Percentiles rank a stretch among this genome's conserved stretches.
phyloP scores from a whole-genome alignment of 2,888 invertebrate genomes.

The Oligia latruncula region DNA sequence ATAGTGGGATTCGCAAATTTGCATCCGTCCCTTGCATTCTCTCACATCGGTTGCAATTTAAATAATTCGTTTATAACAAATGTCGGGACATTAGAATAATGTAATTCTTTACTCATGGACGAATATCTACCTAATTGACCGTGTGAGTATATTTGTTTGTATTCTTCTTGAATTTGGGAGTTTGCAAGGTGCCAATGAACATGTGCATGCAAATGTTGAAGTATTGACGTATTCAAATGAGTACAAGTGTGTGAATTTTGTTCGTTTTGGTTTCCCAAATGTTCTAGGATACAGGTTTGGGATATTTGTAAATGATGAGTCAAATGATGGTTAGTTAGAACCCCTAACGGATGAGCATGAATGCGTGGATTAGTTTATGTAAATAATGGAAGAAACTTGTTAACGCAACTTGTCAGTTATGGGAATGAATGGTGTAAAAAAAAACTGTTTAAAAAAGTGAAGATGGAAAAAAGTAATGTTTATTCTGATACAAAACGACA shows the following conservation, averaged over 20 bases:
- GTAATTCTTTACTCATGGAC: constrained; percentile 77
- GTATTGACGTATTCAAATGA: constrained; percentile 82
- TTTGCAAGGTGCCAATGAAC: constrained; percentile 64
- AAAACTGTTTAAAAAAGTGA: neutral
- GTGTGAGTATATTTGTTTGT: constrained; percentile 77
- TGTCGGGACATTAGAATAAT: constrained; percentile 79
- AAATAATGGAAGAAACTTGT: constrained; percentile 51
- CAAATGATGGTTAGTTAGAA: constrained; percentile 54
- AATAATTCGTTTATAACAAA: constrained; percentile 87
- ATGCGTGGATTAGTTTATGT: constrained; percentile 62
- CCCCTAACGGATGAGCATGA: constrained; percentile 61
- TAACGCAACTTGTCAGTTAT: constrained; percentile 31
- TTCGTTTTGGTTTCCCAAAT: constrained; percentile 77
- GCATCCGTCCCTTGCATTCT: constrained; percentile 79
- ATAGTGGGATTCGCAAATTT: constrained; percentile 82
- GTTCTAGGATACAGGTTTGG: constrained; percentile 62
- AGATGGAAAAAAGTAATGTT: neutral
- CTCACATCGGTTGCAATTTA: constrained; percentile 79
- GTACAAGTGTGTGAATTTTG: constrained; percentile 82
- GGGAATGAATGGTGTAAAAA: constrained; percentile 19
- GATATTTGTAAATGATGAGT: constrained; percentile 51
- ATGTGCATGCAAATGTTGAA: constrained; percentile 73
- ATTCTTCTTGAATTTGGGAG: constrained; percentile 65
- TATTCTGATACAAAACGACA: neutral
- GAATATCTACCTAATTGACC: constrained; percentile 82